Evolutionary conservation across 1,140 invertebrate genomes (phyloP).

Genomic region (Achroia grisella): DNA sequence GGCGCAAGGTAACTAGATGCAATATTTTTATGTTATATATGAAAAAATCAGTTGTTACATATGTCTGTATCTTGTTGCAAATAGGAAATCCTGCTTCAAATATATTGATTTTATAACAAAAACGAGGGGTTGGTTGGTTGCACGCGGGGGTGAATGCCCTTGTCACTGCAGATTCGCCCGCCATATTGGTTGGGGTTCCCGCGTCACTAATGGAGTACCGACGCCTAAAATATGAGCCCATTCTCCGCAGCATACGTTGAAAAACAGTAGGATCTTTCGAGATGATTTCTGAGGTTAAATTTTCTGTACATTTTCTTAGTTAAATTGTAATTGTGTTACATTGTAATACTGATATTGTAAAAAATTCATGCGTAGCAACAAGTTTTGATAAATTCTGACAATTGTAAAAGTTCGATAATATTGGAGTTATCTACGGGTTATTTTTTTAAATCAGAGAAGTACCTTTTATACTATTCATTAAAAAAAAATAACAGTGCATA

Average conservation of each 20-base stretch:
- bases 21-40: no score
- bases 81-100: slow-evolving; percentile 40
- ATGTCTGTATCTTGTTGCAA: slow-evolving; percentile 21
- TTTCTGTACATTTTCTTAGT: no score
- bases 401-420: no score
- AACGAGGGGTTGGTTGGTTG: slow-evolving; percentile 60
- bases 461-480: no score
- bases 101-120: slow-evolving; percentile 70
- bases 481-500: no score
- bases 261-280: slow-evolving; percentile 44
- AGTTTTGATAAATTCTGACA: no score
- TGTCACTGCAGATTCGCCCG: slow-evolving; percentile 65
- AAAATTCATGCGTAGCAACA: no score
- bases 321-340: not conserved
- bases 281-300: slow-evolving; percentile 45
- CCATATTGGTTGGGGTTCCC: slow-evolving; percentile 57
- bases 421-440: no score
- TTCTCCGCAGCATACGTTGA: slow-evolving; percentile 51
- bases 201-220: slow-evolving; percentile 63
- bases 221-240: slow-evolving; percentile 60
- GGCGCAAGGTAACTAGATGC: no score
- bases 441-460: no score
- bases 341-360: not conserved
- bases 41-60: no score
- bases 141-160: slow-evolving; percentile 50